Evolutionary conservation across 2,113 vertebrate species (phyloP).

Genomic region (Monopterus albus): DNA sequence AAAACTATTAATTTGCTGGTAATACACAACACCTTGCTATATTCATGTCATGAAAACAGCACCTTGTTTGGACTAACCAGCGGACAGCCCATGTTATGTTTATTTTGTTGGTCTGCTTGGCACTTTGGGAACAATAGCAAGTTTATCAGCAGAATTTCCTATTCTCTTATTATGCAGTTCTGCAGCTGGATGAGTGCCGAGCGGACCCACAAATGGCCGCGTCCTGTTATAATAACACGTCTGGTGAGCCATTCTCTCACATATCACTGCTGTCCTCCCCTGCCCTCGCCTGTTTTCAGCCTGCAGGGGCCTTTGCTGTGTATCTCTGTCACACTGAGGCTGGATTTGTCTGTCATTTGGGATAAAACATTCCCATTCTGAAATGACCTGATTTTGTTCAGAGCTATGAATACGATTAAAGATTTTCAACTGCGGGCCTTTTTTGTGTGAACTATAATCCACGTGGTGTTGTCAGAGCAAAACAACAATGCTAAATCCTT

Average conservation of each 20-base stretch:
- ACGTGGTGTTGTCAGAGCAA: constrained; percentile 8
- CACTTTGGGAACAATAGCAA: constrained; percentile 47
- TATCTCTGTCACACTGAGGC: constrained; percentile 21
- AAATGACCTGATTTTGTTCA: constrained; percentile 47
- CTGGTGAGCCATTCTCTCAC: constrained; percentile 27
- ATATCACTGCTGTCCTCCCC: constrained; percentile 26
- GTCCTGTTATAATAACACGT: constrained; percentile 44
- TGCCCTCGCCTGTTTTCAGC: constrained; percentile 13
- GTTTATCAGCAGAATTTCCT: constrained; percentile 55
- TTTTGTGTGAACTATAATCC: constrained; percentile 25
- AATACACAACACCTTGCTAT: not conserved
- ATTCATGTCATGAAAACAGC: not conserved
- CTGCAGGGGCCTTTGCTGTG: constrained; percentile 44
- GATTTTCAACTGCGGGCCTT: constrained; percentile 24
- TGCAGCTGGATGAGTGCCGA: constrained; percentile 37
- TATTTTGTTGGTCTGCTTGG: constrained; percentile 16
- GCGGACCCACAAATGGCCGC: constrained; percentile 31
- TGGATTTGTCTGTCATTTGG: constrained; percentile 39
- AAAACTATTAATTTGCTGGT: not conserved
- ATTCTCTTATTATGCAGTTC: constrained; percentile 37
- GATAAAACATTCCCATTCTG: constrained; percentile 29
- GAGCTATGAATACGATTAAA: constrained; percentile 51
- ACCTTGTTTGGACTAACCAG: constrained; percentile 29
- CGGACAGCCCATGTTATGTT: constrained; percentile 42
- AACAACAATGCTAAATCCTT: constrained; percentile 13